Conservation (phyloP, 2,113 vertebrate species). For the Tringa solitaria region DNA sequence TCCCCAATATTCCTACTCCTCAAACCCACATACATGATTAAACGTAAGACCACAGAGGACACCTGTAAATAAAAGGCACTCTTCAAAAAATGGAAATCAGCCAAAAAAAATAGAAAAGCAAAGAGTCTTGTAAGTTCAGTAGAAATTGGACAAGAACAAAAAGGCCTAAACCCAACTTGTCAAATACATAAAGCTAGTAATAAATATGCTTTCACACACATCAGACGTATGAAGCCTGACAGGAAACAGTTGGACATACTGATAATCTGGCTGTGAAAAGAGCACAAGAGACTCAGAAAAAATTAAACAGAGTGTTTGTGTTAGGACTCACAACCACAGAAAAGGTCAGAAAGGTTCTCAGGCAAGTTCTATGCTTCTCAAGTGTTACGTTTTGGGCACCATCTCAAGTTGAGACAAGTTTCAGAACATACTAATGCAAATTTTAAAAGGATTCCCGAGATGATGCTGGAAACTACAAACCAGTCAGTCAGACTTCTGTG, state of each 20-base stretch:
- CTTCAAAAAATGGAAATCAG: neutral
- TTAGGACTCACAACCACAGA: neutral
- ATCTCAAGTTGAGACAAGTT: neutral
- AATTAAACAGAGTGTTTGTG: neutral
- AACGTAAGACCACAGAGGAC: neutral
- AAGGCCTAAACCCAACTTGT: neutral
- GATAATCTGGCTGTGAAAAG: neutral
- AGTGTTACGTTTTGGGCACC: neutral
- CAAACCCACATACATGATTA: neutral
- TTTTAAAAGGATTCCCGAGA: neutral
- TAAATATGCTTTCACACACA: constrained; percentile 16
- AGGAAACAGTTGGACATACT: constrained; percentile 8
- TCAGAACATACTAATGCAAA: neutral
- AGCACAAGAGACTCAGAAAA: neutral
- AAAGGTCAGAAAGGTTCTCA: neutral
- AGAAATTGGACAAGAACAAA: neutral
- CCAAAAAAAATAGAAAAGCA: neutral
- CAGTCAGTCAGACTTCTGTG: neutral
- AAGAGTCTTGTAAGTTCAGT: neutral
- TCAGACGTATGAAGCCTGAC: neutral
- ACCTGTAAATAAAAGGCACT: neutral
- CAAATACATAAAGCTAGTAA: neutral
- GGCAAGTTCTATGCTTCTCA: neutral
- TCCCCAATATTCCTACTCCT: neutral
- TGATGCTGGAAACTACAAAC: neutral